A percentile compares a stretch with the other conserved stretches of the same genome.
Conservation (phyloP, 2,113 vertebrate species). For the Spea multiplicata region DNA sequence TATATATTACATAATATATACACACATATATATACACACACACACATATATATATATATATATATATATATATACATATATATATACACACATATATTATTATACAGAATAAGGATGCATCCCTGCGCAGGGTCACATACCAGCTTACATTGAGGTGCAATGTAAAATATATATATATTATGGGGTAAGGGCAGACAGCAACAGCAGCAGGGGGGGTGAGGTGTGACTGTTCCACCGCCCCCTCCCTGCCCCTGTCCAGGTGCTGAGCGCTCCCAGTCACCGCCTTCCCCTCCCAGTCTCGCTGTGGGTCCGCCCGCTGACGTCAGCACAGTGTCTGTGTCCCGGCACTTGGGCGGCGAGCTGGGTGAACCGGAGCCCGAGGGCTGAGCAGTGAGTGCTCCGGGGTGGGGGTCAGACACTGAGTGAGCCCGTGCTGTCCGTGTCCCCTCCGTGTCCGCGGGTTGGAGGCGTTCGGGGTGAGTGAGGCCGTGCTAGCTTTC, state of each 20-base stretch:
- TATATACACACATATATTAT: too few species aligned
- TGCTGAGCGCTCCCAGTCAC: conserved; percentile 3
- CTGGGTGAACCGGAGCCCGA: conserved; percentile 6
- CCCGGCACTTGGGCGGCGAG: conserved; percentile 7
- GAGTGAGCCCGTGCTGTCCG: background rate
- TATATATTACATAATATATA: too few species aligned
- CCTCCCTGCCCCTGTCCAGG: conserved; percentile 4
- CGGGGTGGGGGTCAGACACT: conserved; percentile 8
- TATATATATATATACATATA: too few species aligned
- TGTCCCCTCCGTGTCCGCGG: background rate
- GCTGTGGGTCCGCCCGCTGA: conserved; percentile 3
- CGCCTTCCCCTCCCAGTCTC: background rate
- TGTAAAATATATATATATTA: too few species aligned
- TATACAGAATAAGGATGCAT: too few species aligned
- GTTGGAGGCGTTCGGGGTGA: conserved; percentile 7
- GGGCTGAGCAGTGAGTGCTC: background rate
- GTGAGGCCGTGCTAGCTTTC: background rate
- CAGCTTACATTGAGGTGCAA: too few species aligned
- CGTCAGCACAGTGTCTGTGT: background rate
- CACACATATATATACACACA: too few species aligned
- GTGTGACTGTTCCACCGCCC: background rate
- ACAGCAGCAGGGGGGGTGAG: too few species aligned
- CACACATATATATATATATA: too few species aligned
- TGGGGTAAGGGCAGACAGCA: too few species aligned
- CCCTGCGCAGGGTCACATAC: too few species aligned